Evolutionary conservation across 2,888 invertebrate genomes (phyloP), one percentile per base, ranked within the genome.

Genomic region (Lasioglossum morio): DNA sequence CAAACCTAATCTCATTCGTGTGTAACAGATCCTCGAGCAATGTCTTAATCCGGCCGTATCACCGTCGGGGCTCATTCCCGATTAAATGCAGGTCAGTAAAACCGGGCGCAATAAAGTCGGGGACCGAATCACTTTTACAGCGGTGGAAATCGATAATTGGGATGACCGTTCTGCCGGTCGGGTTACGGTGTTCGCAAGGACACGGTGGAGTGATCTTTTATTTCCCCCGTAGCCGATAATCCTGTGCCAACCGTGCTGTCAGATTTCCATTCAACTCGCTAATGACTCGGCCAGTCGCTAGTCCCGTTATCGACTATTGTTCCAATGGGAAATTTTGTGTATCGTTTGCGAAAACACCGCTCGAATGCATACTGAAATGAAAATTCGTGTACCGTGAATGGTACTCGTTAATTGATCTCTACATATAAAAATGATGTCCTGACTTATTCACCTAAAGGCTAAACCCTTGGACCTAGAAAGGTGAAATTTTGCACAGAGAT

Each of bases 71-170:
- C 60, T 77, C 76, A 43, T 75, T 77, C 77, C 37, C 79, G 63
- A 79, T 79, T 82, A 86, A 88, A 88, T 78, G 74, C 53, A 69
- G 83, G 72, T 75, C 74, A 79, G 85, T 78, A 86, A 82, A 79
- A 83, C 82, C 40, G 37, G 27, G 34, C 37, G 72, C 72, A 81
- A 85, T 84, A 81, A 66, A 85, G 66, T 23, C 74, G 57, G 63
- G 10, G 66, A 77, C 77, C 37, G 48, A 43, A 70, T 72, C 46
- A 27, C 79, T 78, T 66, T 23, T n/a, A 37, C 34, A 16, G 16
- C 16, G 37, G n/a, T 8, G 30, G 46, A 37, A 34, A 78, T 87
- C 76, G 75, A 87, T 80, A 82, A 40, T 53, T 79, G 63, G 19
- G 37, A 73, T 46, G 30, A 8, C 19, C 37, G 69, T 40, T 77